Evolutionary conservation across 2,888 invertebrate species (phyloP).

Genomic region (Frankliniella intonsa): DNA sequence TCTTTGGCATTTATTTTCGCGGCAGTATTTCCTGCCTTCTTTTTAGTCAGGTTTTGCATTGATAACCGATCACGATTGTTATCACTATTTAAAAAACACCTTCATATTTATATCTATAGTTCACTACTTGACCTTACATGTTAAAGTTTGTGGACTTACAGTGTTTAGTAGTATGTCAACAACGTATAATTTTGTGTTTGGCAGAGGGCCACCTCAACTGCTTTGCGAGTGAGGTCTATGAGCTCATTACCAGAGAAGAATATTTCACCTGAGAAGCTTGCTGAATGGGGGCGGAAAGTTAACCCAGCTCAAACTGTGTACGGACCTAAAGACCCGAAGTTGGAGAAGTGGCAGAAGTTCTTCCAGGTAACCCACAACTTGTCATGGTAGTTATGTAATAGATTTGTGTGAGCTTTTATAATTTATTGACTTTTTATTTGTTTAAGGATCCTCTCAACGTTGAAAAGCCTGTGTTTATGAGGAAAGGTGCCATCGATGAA

Average conservation of each 20-base stretch:
- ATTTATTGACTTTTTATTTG: background rate
- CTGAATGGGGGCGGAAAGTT: background rate
- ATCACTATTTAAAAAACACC: too few species aligned
- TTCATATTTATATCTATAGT: background rate
- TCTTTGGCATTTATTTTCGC: background rate
- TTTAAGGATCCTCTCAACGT: background rate
- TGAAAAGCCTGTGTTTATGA: background rate
- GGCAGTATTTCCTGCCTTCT: background rate
- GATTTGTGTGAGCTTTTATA: background rate
- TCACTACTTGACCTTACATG: background rate
- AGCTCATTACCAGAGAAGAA: background rate
- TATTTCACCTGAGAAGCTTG: background rate
- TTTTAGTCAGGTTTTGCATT: too few species aligned
- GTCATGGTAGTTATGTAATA: background rate
- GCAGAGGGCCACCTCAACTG: background rate
- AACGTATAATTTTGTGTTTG: background rate
- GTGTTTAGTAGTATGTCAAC: background rate
- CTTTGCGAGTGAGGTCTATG: background rate
- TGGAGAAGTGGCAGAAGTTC: conserved; percentile 11
- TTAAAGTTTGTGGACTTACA: background rate
- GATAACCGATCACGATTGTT: too few species aligned
- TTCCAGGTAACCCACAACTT: background rate
- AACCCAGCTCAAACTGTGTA: background rate
- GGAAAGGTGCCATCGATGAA: background rate
- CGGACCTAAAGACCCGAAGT: background rate